A percentile compares a stretch with the other conserved stretches of the same genome.
phyloP scores from a whole-genome alignment of 1,140 invertebrate species.

The Thrips palmi region DNA sequence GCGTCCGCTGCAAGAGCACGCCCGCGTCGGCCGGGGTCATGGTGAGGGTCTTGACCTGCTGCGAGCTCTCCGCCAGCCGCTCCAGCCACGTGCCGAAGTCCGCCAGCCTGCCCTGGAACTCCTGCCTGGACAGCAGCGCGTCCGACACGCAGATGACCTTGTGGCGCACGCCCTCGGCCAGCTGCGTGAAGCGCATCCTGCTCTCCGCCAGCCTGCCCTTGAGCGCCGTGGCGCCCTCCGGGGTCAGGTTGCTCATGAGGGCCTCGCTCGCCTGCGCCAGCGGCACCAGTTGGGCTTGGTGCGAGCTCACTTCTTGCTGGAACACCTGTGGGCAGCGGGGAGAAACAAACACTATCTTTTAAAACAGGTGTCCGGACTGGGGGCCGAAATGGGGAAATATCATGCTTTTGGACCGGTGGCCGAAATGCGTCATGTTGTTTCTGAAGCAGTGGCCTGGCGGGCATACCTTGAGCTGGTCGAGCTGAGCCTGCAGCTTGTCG shows the following conservation, averaged over 20 bases:
- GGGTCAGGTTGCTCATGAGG: slow-evolving; percentile 49
- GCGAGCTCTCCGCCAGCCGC: slow-evolving; percentile 49
- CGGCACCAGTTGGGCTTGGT: slow-evolving; percentile 58
- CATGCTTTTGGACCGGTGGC: too few relatives aligned
- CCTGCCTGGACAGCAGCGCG: slow-evolving; percentile 52
- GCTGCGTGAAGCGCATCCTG: slow-evolving; percentile 44
- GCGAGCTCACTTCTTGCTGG: slow-evolving; percentile 61
- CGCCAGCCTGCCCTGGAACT: slow-evolving; percentile 62
- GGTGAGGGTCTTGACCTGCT: slow-evolving; percentile 42
- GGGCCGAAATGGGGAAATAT: neutral
- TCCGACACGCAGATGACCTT: slow-evolving; percentile 64
- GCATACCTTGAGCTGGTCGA: slow-evolving; percentile 12
- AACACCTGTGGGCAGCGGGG: slow-evolving; percentile 27
- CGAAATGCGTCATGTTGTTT: too few relatives aligned
- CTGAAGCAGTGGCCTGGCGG: too few relatives aligned
- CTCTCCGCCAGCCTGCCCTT: slow-evolving; percentile 52
- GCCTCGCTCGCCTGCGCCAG: slow-evolving; percentile 61
- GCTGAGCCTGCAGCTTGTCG: slow-evolving; percentile 8
- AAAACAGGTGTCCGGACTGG: neutral
- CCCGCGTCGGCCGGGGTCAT: slow-evolving; percentile 30
- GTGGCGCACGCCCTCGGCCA: slow-evolving; percentile 50
- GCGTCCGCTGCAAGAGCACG: slow-evolving; percentile 53
- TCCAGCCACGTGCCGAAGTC: slow-evolving; percentile 74
- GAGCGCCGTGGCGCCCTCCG: slow-evolving; percentile 50
- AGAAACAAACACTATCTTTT: neutral